Evolutionary conservation across 1,140 invertebrate genomes (phyloP).

Genomic region (Papilio polyxenes): DNA sequence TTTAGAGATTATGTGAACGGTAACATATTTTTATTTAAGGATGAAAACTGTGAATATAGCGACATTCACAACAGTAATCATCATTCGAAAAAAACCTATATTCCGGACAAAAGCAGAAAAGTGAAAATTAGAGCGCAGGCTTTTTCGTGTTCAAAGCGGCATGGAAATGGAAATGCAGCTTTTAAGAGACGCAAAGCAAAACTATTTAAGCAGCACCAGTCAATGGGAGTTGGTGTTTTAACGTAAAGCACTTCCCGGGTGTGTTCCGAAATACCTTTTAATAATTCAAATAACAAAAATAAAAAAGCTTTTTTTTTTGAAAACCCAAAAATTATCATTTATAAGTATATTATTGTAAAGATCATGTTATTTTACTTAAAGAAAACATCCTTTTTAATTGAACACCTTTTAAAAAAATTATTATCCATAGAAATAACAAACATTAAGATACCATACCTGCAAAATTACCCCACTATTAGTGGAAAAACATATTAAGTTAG

Average conservation of each 20-base stretch:
- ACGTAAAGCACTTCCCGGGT: background rate
- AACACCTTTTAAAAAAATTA: no score
- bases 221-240: constrained; percentile 28
- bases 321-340: background rate
- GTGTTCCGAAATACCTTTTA: background rate
- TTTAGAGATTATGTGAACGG: background rate
- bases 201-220: constrained; percentile 36
- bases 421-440: no score
- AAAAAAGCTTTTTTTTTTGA: background rate
- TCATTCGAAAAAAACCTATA: constrained; percentile 33
- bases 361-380: no score
- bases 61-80: constrained; percentile 33
- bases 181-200: constrained; percentile 33
- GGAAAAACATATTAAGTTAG: background rate
- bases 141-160: constrained; percentile 37
- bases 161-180: constrained; percentile 37
- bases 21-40: background rate
- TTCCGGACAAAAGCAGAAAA: constrained; percentile 38
- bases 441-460: no score
- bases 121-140: constrained; percentile 39
- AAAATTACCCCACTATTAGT: no score
- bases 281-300: background rate
- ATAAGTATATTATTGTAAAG: background rate
- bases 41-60: background rate
- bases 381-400: no score